These are phyloP conservation scores for Onychomys torridus DNA, from an alignment of 2,797 vertebrate species.

Conservation along the genomic window DNA sequence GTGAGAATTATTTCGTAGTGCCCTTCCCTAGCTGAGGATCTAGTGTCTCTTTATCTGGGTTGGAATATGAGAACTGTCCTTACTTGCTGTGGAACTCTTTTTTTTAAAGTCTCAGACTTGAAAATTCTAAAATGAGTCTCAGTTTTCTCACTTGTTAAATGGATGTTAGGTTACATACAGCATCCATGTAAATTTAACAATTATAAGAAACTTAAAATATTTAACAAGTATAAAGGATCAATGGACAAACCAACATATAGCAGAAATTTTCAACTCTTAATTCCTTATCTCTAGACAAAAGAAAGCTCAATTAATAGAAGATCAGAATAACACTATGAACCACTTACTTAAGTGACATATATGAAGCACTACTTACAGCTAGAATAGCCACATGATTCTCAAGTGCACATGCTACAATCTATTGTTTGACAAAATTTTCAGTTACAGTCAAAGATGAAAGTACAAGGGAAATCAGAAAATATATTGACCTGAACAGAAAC, in stretches of 20 bases:
- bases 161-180: not conserved
- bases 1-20: not conserved
- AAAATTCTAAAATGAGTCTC: not conserved
- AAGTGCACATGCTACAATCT: not conserved
- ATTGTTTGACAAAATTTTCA: not conserved
- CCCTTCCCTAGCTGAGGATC: not conserved
- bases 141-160: conserved; percentile 28
- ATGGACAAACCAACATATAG: not conserved
- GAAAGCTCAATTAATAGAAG: not conserved
- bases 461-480: not conserved
- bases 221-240: not conserved
- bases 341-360: not conserved
- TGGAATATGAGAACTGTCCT: not conserved
- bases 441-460: not conserved
- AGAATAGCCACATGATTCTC: not conserved
- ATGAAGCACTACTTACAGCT: not conserved
- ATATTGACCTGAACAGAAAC: not conserved
- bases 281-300: not conserved
- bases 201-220: not conserved
- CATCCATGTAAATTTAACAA: conserved; percentile 9
- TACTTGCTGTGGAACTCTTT: not conserved
- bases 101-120: not conserved
- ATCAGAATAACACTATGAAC: not conserved
- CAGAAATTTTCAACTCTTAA: not conserved
- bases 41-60: not conserved